Base-by-base conservation (phyloP, 2,113 vertebrate species). In the Eretmochelys imbricata region DNA sequence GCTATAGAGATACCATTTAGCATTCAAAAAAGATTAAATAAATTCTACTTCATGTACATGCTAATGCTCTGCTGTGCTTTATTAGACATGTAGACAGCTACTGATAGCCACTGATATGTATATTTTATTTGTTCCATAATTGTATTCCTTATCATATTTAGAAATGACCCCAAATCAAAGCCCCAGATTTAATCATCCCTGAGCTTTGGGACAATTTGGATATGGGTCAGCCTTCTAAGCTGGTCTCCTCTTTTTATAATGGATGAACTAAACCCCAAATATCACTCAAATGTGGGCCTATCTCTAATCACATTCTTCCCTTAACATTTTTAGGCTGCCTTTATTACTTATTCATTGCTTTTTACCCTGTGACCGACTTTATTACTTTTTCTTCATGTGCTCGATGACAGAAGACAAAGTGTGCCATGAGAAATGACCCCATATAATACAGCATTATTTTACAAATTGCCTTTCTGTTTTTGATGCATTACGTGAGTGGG, bases 291-390 rank as follows among this genome's bases (percentile, higher is more conserved):
- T 83, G n/a, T 72, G 35, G 65, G n/a, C 17, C 65, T 72, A 8
- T 38, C n/a, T 38, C 19, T 72, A 72, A 88, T 93, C 1, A 2
- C 92, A 94, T 95, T 94, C 94, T 92, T 96, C 91, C 92, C 96
- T 90, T 93, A 94, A 97, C 95, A 89, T 96, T 97, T 97, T 96
- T 93, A 97, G 96, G 97, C 96, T 94, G 80, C 91, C 95, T 96
- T 97, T 97, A 97, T 97, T 95, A 97, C 88, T 97, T 96, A 97
- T 96, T 97, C 95, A 96, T 97, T 97, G 86, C 89, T 94, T 92
- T 92, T 84, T 2, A 50, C 79, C 75, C 53, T 10, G 10, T 91
- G 96, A 95, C 86, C 79, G 94, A 93, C 62, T 51, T 88, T 87
- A 96, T 95, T 97, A 93, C 95, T 96, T 88, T 95, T 91, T 85